phyloP scores from a whole-genome alignment of 1,140 invertebrate genomes.

The Tachypleus tridentatus region DNA sequence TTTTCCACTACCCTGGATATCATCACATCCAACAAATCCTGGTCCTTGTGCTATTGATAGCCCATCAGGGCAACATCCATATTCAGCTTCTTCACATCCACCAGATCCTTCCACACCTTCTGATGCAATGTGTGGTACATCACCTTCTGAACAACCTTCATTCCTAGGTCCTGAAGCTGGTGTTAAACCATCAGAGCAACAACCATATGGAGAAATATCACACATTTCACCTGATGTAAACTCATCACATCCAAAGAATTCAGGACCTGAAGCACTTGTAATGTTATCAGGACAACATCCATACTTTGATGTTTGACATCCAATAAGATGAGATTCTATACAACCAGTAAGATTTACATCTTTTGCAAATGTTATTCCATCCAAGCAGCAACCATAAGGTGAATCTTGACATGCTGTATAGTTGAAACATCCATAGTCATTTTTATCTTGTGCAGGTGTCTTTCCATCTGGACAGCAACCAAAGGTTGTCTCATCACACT shows the following conservation, averaged over 20 bases:
- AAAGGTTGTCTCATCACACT: constrained; percentile 34
- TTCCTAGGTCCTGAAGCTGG: constrained; percentile 23
- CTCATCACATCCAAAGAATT: constrained; percentile 56
- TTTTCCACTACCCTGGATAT: constrained; percentile 26
- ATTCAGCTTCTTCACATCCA: constrained; percentile 31
- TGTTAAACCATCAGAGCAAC: constrained; percentile 58
- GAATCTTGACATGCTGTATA: constrained; percentile 52
- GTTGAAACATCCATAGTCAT: constrained; percentile 58
- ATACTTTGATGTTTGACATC: constrained; percentile 53
- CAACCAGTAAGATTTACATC: constrained; percentile 42
- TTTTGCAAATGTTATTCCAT: constrained; percentile 46
- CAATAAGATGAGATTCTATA: constrained; percentile 47
- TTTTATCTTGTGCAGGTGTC: constrained; percentile 71
- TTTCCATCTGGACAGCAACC: constrained; percentile 76
- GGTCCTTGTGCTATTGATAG: constrained; percentile 42
- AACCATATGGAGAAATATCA: constrained; percentile 45
- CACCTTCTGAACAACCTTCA: constrained; percentile 32
- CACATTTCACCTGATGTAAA: constrained; percentile 26
- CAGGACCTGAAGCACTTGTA: constrained; percentile 52
- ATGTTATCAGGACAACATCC: constrained; percentile 80
- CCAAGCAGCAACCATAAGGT: constrained; percentile 59
- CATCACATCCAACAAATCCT: constrained; percentile 45
- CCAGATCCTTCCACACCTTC: constrained; percentile 27
- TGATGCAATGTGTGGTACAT: constrained; percentile 28
- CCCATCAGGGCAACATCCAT: constrained; percentile 51